Conservation (phyloP, 2,797 vertebrate genomes). For the Masticophis lateralis region DNA sequence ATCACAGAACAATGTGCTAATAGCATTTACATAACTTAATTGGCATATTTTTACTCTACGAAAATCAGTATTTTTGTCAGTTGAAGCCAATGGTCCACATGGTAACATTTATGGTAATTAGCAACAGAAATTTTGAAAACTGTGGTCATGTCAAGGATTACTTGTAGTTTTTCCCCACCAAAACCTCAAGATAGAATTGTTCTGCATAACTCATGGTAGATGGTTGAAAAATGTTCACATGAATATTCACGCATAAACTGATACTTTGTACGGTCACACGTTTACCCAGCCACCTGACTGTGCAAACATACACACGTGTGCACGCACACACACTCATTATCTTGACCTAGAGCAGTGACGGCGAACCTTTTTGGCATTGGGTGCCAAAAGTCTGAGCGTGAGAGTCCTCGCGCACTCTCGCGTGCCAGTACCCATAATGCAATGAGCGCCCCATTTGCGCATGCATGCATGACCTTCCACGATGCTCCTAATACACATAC, state of each 20-base stretch:
- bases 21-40: not conserved
- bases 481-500: no score
- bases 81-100: not conserved
- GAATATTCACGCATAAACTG: not conserved
- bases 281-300: not conserved
- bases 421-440: no score
- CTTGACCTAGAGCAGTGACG: not conserved
- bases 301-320: accelerated
- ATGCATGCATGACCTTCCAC: no score
- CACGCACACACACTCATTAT: not conserved
- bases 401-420: no score
- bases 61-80: not conserved
- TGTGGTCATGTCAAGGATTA: not conserved
- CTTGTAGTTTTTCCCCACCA: not conserved
- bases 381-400: no score
- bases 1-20: not conserved
- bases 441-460: no score
- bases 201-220: not conserved
- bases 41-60: not conserved
- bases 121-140: not conserved
- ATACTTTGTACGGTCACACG: not conserved
- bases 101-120: not conserved
- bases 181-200: not conserved
- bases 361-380: no score
- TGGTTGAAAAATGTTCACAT: not conserved